These are phyloP conservation scores for Melanotaenia pygmaea DNA, from an alignment of 2,797 vertebrate species.

Conservation along the genomic window DNA sequence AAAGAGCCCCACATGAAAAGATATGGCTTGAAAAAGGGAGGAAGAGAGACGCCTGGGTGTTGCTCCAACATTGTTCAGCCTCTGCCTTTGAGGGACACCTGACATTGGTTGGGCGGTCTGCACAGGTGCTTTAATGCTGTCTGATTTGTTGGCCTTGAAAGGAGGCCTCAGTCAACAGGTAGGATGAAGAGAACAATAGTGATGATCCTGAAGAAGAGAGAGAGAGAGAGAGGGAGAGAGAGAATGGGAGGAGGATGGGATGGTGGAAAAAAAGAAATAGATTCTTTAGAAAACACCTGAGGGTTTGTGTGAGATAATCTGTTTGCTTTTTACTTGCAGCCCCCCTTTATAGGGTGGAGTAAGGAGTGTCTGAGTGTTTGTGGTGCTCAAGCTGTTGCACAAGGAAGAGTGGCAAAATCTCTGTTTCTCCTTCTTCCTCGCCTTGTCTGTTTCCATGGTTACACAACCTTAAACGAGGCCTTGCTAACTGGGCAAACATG, in stretches of 20 bases:
- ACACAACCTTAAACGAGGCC: constrained; percentile 16
- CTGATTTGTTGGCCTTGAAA: constrained; percentile 69
- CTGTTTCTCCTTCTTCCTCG: constrained; percentile 47
- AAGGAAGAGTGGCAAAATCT: constrained; percentile 39
- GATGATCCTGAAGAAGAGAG: constrained; percentile 48
- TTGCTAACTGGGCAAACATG: constrained; percentile 41
- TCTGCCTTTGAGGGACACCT: constrained; percentile 78
- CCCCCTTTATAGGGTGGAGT: constrained; percentile 55
- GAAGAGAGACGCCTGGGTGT: constrained; percentile 69
- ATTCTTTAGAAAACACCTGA: constrained; percentile 71
- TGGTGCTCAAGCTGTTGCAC: constrained; percentile 41
- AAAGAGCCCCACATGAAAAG: constrained; percentile 69
- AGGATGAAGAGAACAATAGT: constrained; percentile 62
- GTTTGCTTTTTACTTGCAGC: constrained; percentile 66
- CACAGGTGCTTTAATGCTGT: constrained; percentile 72
- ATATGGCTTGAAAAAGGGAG: constrained; percentile 36
- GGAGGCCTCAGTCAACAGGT: constrained; percentile 77
- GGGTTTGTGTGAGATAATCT: constrained; percentile 77
- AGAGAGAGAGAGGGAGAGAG: not conserved
- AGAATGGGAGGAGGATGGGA: constrained; percentile 41
- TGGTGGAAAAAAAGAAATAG: constrained; percentile 42
- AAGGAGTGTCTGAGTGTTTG: constrained; percentile 38
- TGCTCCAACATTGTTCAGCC: constrained; percentile 67
- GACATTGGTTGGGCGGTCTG: constrained; percentile 74
- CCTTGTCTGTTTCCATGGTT: constrained; percentile 57